phyloP scores from a whole-genome alignment of 2,113 vertebrate species.

The Crotalus tigris region DNA sequence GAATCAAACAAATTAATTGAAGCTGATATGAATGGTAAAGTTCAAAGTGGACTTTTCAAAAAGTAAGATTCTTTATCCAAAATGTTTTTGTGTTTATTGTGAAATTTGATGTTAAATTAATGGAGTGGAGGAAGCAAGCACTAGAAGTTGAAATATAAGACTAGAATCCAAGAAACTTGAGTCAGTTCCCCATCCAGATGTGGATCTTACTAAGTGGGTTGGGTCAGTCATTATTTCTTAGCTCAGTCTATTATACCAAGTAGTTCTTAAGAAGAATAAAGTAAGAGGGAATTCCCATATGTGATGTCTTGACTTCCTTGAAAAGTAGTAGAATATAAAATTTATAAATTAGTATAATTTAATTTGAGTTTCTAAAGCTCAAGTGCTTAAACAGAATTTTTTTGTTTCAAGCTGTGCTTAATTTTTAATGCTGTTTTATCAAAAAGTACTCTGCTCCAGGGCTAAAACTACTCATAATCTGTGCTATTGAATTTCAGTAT shows the following conservation, averaged over 20 bases:
- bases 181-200: not conserved
- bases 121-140: not conserved
- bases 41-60: slow-evolving; percentile 66
- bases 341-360: not conserved
- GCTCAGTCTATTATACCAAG: not conserved
- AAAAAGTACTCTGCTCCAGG: not conserved
- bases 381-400: not conserved
- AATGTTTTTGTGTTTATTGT: not conserved
- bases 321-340: not conserved
- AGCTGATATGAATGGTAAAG: slow-evolving; percentile 69
- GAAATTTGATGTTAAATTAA: not conserved
- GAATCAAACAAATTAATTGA: slow-evolving; percentile 77
- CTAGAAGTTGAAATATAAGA: not conserved
- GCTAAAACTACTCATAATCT: not conserved
- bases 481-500: not conserved
- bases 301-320: not conserved
- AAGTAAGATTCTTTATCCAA: slow-evolving; percentile 59
- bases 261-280: not conserved
- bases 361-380: not conserved
- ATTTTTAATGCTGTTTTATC: not conserved
- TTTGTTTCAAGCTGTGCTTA: not conserved
- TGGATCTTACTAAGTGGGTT: not conserved
- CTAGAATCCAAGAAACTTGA: not conserved
- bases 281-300: not conserved
- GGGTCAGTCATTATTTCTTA: not conserved